These are phyloP conservation scores for Chascanopsetta lugubris DNA, from an alignment of 2,113 vertebrate genomes.

Conservation along the genomic window DNA sequence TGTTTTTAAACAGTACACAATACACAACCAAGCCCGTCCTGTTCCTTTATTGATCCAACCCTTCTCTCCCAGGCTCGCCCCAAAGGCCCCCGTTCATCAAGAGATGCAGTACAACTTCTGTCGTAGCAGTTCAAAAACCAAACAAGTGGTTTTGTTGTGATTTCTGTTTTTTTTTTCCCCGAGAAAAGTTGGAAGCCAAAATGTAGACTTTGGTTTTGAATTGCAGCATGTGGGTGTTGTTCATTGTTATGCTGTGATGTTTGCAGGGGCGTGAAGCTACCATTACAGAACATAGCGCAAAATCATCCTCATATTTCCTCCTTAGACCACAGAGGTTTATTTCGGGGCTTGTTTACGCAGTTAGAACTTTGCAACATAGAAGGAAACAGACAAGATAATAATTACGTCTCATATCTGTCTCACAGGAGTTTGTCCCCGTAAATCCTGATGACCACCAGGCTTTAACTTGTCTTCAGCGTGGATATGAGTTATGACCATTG, in stretches of 20 bases:
- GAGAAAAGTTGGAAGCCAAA: not conserved
- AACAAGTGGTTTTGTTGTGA: slow-evolving; percentile 13
- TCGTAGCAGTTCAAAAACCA: not conserved
- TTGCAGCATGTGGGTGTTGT: slow-evolving; percentile 49
- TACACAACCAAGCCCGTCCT: slow-evolving; percentile 7
- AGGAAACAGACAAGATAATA: not conserved
- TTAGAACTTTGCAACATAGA: not conserved
- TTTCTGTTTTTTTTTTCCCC: not conserved
- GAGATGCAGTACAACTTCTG: slow-evolving; percentile 21
- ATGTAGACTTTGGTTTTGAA: slow-evolving; percentile 36
- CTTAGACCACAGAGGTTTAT: slow-evolving; percentile 4
- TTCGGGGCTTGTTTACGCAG: not conserved
- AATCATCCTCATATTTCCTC: slow-evolving; percentile 4
- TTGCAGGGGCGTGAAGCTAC: slow-evolving; percentile 32
- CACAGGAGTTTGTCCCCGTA: slow-evolving; percentile 9
- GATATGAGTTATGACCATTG: not conserved
- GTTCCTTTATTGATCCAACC: slow-evolving; percentile 21
- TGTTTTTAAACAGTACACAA: slow-evolving; percentile 12
- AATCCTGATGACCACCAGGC: slow-evolving; percentile 2
- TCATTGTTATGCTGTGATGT: slow-evolving; percentile 36
- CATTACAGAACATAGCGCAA: slow-evolving; percentile 37
- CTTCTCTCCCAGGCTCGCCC: slow-evolving; percentile 13
- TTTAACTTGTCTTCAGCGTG: slow-evolving; percentile 27
- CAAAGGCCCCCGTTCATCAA: slow-evolving; percentile 17
- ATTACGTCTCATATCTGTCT: too few species aligned